Conservation (phyloP, 2,888 invertebrate species). For the Scaptodrosophila latifasciaeformis region DNA sequence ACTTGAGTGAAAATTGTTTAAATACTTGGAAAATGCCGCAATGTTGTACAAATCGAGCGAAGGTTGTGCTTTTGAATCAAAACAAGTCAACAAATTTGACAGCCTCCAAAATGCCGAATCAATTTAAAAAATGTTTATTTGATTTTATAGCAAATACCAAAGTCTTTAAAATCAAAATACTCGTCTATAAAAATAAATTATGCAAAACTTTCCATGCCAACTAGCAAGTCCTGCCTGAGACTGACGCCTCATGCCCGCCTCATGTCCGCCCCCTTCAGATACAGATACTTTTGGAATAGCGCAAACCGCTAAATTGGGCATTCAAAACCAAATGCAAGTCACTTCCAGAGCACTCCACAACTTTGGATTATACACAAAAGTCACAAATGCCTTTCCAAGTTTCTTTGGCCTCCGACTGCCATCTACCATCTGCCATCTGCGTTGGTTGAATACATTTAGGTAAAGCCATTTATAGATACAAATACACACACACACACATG, state of each 20-base stretch:
- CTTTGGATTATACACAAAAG: conserved; percentile 24
- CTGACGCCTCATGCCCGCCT: neutral
- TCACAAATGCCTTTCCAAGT: conserved; percentile 57
- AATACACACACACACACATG: no score
- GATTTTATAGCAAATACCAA: conserved; percentile 1
- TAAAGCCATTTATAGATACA: no score
- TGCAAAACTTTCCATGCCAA: neutral
- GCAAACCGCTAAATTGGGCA: conserved; percentile 35
- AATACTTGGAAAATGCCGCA: conserved; percentile 22
- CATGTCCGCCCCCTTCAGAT: conserved; percentile 9
- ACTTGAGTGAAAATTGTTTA: conserved; percentile 29
- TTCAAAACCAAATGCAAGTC: conserved; percentile 30
- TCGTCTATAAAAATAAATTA: neutral
- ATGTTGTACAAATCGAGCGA: neutral
- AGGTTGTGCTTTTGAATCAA: neutral
- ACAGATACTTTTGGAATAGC: conserved; percentile 29
- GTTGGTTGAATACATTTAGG: no score
- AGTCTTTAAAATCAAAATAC: neutral
- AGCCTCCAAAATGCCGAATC: conserved; percentile 13
- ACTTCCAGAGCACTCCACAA: conserved; percentile 1
- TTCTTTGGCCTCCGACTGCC: no score
- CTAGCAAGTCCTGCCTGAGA: neutral
- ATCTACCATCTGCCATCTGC: conserved; percentile 24
- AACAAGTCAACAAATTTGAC: neutral
- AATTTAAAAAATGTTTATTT: conserved; percentile 17